Evolutionary conservation across 2,888 invertebrate genomes (phyloP).

Genomic region (Esperia sulphurella): DNA sequence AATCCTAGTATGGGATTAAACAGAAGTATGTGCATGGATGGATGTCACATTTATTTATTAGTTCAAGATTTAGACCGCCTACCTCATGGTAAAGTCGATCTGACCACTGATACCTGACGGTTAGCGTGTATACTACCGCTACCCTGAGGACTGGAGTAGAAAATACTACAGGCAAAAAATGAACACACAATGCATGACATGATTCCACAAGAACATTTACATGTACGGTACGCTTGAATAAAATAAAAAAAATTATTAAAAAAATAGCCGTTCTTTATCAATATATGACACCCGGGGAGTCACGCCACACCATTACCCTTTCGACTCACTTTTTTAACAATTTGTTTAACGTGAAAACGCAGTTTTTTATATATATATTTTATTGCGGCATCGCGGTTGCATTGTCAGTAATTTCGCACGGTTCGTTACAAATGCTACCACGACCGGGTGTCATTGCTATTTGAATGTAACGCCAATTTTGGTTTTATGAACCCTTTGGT

Average conservation of each 20-base stretch:
- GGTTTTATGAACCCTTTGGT: slow-evolving; percentile 56
- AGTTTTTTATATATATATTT: slow-evolving; percentile 27
- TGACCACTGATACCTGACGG: too few relatives aligned
- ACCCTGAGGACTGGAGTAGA: too few relatives aligned
- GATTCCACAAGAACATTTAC: too few relatives aligned
- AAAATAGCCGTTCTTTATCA: slow-evolving; percentile 19
- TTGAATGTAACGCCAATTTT: slow-evolving; percentile 73
- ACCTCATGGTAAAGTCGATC: too few relatives aligned
- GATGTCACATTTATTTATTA: too few relatives aligned
- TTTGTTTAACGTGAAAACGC: slow-evolving; percentile 23
- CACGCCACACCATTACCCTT: slow-evolving; percentile 49
- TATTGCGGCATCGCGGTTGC: slow-evolving; percentile 15
- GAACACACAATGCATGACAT: not conserved
- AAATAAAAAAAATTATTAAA: too few relatives aligned
- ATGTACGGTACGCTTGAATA: too few relatives aligned
- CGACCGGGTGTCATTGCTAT: slow-evolving; percentile 50
- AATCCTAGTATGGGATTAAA: too few relatives aligned
- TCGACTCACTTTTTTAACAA: slow-evolving; percentile 28
- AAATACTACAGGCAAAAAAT: too few relatives aligned
- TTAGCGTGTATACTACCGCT: too few relatives aligned
- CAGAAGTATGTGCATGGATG: too few relatives aligned
- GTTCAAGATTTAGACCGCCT: too few relatives aligned
- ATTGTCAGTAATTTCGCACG: slow-evolving; percentile 72
- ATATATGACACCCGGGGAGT: slow-evolving; percentile 46
- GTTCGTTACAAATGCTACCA: slow-evolving; percentile 50